These are phyloP conservation scores for Aphrocallistes beatrix DNA, from an alignment of 37 sponge, comb jelly and placozoan species.

Conservation along the genomic window DNA sequence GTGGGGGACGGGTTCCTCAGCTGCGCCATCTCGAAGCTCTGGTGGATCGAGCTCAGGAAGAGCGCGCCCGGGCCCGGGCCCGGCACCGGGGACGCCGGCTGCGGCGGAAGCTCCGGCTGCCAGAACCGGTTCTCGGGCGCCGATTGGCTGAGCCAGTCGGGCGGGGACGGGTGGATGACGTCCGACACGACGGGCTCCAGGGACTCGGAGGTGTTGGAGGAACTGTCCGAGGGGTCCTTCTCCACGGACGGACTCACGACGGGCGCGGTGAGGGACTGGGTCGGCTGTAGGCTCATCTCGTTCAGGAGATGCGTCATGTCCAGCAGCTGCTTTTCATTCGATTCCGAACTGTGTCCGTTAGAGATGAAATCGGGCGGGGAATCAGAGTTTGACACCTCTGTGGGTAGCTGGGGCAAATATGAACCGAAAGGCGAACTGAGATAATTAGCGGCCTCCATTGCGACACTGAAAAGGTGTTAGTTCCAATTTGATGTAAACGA, in stretches of 20 bases:
- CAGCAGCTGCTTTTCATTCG: not conserved
- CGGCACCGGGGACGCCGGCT: not conserved
- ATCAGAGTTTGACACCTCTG: not conserved
- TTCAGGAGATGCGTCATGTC: not conserved
- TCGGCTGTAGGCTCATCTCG: no score
- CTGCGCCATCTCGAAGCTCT: conserved; percentile 10
- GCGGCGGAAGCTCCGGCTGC: not conserved
- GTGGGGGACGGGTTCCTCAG: not conserved
- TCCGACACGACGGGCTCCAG: not conserved
- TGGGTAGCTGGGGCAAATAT: not conserved
- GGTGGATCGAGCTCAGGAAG: not conserved
- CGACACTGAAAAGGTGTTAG: conserved; percentile 19
- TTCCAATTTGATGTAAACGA: not conserved
- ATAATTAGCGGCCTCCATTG: not conserved
- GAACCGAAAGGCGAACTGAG: not conserved
- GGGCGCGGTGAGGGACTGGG: no score
- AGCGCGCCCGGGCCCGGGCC: not conserved
- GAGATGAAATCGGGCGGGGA: not conserved
- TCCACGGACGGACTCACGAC: not conserved
- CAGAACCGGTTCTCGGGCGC: not conserved
- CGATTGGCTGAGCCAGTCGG: not conserved
- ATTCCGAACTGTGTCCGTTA: not conserved
- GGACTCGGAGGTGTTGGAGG: not conserved
- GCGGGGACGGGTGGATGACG: not conserved
- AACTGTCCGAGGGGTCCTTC: not conserved